These are phyloP conservation scores for Drosophila glabriapex DNA, from an alignment of 2,888 invertebrate species.

Conservation along the genomic window DNA sequence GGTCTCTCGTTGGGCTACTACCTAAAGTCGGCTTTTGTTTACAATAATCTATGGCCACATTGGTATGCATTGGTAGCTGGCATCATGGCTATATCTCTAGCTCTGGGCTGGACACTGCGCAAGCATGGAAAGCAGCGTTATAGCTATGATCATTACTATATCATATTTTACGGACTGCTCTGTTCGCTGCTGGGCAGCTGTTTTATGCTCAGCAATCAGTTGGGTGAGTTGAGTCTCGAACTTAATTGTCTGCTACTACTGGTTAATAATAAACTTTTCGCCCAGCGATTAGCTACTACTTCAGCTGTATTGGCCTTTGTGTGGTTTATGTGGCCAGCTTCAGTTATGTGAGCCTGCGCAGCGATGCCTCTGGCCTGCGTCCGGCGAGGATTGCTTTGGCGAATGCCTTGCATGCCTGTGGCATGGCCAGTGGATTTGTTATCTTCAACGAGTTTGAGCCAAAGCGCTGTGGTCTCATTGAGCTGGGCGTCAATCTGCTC, in stretches of 20 bases:
- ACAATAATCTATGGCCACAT: slow-evolving; percentile 76
- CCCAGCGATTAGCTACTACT: slow-evolving; percentile 77
- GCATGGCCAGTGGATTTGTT: slow-evolving; percentile 69
- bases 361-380: slow-evolving; percentile 67
- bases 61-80: slow-evolving; percentile 73
- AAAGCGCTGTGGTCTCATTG: slow-evolving; percentile 66
- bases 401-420: slow-evolving; percentile 67
- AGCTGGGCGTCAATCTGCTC: slow-evolving; percentile 59
- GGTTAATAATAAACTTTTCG: not conserved
- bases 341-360: slow-evolving; percentile 78
- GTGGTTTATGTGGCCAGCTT: slow-evolving; percentile 73
- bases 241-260: fast-evolving
- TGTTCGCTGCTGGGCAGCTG: slow-evolving; percentile 77
- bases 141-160: slow-evolving; percentile 79
- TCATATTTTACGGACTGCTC: slow-evolving; percentile 80
- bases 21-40: slow-evolving; percentile 75
- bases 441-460: slow-evolving; percentile 78
- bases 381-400: slow-evolving; percentile 75
- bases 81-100: slow-evolving; percentile 50
- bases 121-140: slow-evolving; percentile 71
- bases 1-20: slow-evolving; percentile 79
- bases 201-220: slow-evolving; percentile 75
- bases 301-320: slow-evolving; percentile 73
- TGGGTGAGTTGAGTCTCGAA: slow-evolving; percentile 62
- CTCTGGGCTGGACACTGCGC: slow-evolving; percentile 72